These are phyloP conservation scores for Lumbricus terrestris DNA, from an alignment of 2,888 invertebrate species.

Conservation along the genomic window DNA sequence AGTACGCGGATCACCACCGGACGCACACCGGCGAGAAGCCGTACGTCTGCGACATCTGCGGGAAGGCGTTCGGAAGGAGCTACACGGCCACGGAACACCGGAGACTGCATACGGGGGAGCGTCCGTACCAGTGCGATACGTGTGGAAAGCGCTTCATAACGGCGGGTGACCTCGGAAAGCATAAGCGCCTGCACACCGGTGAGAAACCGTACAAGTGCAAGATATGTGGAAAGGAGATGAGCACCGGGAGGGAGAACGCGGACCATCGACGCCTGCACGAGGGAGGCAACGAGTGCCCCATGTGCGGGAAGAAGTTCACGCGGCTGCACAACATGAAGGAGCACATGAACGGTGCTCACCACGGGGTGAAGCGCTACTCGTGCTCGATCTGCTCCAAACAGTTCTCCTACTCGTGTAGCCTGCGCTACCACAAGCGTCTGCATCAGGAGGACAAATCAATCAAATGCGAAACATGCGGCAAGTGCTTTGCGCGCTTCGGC, in stretches of 20 bases:
- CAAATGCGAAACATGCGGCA: background rate
- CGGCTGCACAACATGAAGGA: slow-evolving; percentile 27
- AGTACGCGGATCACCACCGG: slow-evolving; percentile 12
- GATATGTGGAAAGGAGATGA: slow-evolving; percentile 26
- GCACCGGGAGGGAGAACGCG: slow-evolving; percentile 22
- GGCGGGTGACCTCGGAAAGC: slow-evolving; percentile 19
- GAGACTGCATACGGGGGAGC: slow-evolving; percentile 21
- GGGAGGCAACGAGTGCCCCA: slow-evolving; percentile 23
- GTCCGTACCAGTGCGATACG: slow-evolving; percentile 23
- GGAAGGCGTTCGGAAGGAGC: slow-evolving; percentile 18
- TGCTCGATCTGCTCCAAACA: slow-evolving; percentile 22
- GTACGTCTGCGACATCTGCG: slow-evolving; percentile 22
- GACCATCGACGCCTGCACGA: slow-evolving; percentile 25
- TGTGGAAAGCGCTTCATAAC: slow-evolving; percentile 26
- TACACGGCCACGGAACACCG: slow-evolving; percentile 20
- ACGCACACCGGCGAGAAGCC: slow-evolving; percentile 16
- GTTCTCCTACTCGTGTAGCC: slow-evolving; percentile 22
- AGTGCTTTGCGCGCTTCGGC: background rate
- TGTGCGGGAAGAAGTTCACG: slow-evolving; percentile 24
- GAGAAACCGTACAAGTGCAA: slow-evolving; percentile 23
- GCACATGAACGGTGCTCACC: slow-evolving; percentile 21
- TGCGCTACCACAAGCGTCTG: slow-evolving; percentile 23
- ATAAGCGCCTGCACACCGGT: slow-evolving; percentile 18
- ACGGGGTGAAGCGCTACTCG: slow-evolving; percentile 17
- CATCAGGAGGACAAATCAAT: slow-evolving; percentile 9